phyloP scores from a whole-genome alignment of 2,888 invertebrate species.

The Diaperis boleti region DNA sequence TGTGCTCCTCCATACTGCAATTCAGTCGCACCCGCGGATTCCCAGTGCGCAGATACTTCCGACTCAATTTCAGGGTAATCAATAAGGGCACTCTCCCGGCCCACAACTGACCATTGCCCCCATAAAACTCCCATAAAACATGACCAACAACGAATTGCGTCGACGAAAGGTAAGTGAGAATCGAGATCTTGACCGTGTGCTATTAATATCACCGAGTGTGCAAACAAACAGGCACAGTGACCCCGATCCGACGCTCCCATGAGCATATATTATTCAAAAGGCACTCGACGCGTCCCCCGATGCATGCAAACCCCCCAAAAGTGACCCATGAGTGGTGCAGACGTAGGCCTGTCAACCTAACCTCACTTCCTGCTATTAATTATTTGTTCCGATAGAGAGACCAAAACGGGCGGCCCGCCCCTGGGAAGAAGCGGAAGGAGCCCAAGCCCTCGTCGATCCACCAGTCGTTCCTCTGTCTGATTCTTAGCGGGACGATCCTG shows the following conservation, averaged over 20 bases:
- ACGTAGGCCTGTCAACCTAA: slow-evolving; percentile 23
- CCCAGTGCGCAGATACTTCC: slow-evolving; percentile 39
- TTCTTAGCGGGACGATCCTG: slow-evolving; percentile 62
- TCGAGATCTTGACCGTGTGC: slow-evolving; percentile 29
- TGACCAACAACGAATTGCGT: slow-evolving; percentile 53
- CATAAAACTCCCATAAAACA: slow-evolving; percentile 20
- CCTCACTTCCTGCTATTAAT: slow-evolving; percentile 25
- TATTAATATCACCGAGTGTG: slow-evolving; percentile 31
- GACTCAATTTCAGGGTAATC: slow-evolving; percentile 28
- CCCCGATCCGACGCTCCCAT: neutral
- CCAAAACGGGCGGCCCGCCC: slow-evolving; percentile 50
- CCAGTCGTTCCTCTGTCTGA: slow-evolving; percentile 62
- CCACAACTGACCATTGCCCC: slow-evolving; percentile 13
- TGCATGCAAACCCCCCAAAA: slow-evolving; percentile 1
- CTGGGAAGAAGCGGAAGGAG: slow-evolving; percentile 56
- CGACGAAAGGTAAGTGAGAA: slow-evolving; percentile 58
- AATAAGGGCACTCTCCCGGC: slow-evolving; percentile 32
- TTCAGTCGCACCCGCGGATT: slow-evolving; percentile 4
- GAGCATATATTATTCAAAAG: slow-evolving; percentile 17
- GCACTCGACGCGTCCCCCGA: slow-evolving; percentile 10
- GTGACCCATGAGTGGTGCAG: neutral
- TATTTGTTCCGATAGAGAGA: slow-evolving; percentile 53
- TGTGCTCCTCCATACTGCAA: slow-evolving; percentile 4
- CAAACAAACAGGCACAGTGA: slow-evolving; percentile 10
- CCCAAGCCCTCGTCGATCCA: slow-evolving; percentile 55